phyloP scores from a whole-genome alignment of 2,113 vertebrate species.

The Bufo bufo region DNA sequence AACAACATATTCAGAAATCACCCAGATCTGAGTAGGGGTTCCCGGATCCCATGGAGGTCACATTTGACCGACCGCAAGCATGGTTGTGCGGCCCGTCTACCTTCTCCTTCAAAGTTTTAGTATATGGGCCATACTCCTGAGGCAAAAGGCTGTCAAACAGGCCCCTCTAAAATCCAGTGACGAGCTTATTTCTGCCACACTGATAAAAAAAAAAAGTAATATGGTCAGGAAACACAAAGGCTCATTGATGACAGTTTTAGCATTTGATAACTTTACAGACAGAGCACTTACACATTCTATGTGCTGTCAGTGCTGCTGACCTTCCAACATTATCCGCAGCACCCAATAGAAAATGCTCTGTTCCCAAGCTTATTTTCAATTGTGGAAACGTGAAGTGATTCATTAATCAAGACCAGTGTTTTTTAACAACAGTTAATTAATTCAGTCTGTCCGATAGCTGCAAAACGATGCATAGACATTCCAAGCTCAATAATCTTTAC shows the following conservation, averaged over 20 bases:
- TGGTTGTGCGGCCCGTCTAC: too few species aligned
- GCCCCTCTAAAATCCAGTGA: too few species aligned
- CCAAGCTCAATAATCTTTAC: neutral
- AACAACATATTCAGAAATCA: too few species aligned
- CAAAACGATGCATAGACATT: neutral
- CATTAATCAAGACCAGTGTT: constrained; percentile 12
- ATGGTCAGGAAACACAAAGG: too few species aligned
- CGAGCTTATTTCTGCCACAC: too few species aligned
- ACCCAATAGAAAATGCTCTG: neutral
- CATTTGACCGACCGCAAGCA: too few species aligned
- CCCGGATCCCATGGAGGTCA: too few species aligned
- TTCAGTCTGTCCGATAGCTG: constrained; percentile 12
- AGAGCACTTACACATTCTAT: neutral
- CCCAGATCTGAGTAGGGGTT: too few species aligned
- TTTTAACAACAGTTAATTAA: constrained; percentile 22
- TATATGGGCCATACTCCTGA: too few species aligned
- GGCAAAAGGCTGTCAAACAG: too few species aligned
- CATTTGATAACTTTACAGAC: neutral
- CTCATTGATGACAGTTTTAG: neutral
- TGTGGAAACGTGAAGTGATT: neutral
- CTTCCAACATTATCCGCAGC: neutral
- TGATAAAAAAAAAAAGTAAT: too few species aligned
- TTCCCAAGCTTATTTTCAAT: constrained; percentile 14
- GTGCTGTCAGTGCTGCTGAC: neutral
- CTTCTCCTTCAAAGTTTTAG: too few species aligned